phyloP scores from a whole-genome alignment of 2,888 invertebrate genomes.

The Cylindroiulus punctatus region DNA sequence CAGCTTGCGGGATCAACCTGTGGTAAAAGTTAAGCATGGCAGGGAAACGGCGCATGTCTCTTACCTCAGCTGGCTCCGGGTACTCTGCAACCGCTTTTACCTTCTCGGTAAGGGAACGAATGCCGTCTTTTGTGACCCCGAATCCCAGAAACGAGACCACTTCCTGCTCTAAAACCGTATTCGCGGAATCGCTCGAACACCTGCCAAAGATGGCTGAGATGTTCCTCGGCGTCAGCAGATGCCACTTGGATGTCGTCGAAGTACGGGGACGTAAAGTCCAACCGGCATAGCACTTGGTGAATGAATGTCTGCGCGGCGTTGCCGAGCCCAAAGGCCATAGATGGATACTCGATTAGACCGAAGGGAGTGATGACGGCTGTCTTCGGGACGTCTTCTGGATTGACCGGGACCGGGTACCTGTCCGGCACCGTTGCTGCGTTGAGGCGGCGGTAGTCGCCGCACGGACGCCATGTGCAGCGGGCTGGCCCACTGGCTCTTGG shows the following conservation, averaged over 20 bases:
- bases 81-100: too few species aligned
- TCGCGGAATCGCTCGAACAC: background rate
- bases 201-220: background rate
- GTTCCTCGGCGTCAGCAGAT: too few species aligned
- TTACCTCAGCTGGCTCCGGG: background rate
- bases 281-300: background rate
- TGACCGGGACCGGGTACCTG: background rate
- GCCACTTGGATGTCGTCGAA: background rate
- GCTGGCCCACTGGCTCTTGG: background rate
- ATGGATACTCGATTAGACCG: slow-evolving; percentile 54
- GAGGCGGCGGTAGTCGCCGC: slow-evolving; percentile 13
- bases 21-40: background rate
- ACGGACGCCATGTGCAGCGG: slow-evolving; percentile 45
- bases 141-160: background rate
- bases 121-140: background rate
- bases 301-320: slow-evolving; percentile 34
- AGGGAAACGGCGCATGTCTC: background rate
- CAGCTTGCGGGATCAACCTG: background rate
- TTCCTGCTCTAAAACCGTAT: background rate
- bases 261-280: background rate
- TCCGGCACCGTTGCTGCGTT: slow-evolving; percentile 32
- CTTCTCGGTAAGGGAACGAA: background rate
- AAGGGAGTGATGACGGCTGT: background rate
- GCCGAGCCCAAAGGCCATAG: slow-evolving; percentile 59
- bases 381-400: background rate